Evolutionary conservation across 2,113 vertebrate genomes (phyloP).

Genomic region (Mohoua ochrocephala): DNA sequence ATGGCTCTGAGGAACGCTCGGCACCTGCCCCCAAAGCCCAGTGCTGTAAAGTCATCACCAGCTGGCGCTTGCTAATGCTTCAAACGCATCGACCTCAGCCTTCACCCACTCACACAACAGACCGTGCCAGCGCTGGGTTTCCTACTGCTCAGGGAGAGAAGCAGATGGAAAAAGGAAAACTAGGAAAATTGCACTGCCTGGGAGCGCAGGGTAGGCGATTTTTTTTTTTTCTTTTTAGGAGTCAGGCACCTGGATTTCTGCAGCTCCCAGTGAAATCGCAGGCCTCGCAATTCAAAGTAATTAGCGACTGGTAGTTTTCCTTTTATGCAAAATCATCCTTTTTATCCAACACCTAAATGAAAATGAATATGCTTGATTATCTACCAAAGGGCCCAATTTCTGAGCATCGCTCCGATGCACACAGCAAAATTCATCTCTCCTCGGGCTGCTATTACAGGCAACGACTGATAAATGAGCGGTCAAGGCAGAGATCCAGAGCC

Average conservation of each 20-base stretch:
- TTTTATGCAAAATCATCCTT: conserved; percentile 64
- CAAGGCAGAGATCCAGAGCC: neutral
- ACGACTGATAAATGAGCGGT: neutral
- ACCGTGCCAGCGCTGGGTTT: accelerated
- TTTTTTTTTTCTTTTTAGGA: neutral
- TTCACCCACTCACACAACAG: neutral
- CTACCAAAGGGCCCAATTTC: conserved; percentile 57
- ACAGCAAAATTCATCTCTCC: neutral
- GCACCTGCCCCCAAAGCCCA: neutral
- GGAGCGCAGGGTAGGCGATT: neutral
- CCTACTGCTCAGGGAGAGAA: neutral
- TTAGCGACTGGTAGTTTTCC: conserved; percentile 58
- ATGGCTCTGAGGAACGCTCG: neutral
- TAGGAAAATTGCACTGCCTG: neutral
- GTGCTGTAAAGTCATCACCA: neutral
- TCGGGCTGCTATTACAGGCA: neutral
- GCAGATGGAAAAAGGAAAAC: conserved; percentile 25
- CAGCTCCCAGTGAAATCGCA: conserved; percentile 58
- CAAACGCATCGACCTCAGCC: neutral
- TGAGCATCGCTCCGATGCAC: neutral
- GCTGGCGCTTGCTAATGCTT: neutral
- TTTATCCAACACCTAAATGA: conserved; percentile 66
- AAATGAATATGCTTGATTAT: conserved; percentile 67
- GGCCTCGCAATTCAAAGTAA: conserved; percentile 49
- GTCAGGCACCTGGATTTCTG: conserved; percentile 57